These are phyloP conservation scores for Hypomecis punctinalis DNA, from an alignment of 2,888 invertebrate species.

Conservation along the genomic window DNA sequence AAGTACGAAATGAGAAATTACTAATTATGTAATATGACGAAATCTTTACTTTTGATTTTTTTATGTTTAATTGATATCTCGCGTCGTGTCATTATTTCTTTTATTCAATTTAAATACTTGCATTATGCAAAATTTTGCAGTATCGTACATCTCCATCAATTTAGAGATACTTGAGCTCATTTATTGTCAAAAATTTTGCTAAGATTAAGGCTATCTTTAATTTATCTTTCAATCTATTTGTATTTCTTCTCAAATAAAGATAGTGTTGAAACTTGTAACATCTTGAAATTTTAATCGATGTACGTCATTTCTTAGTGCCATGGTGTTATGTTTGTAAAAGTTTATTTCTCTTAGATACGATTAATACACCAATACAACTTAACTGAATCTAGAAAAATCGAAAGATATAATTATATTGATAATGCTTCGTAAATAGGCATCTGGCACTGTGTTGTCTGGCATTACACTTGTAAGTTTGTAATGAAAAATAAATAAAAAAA, in stretches of 20 bases:
- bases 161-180: slow-evolving; percentile 11
- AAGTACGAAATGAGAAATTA: no score
- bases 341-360: slow-evolving; percentile 21
- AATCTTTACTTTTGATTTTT: no score
- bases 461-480: neutral
- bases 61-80: no score
- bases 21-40: no score
- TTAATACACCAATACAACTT: neutral
- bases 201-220: slow-evolving; percentile 4
- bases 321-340: slow-evolving; percentile 32
- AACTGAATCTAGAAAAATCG: neutral
- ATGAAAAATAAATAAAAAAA: neutral
- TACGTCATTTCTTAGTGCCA: slow-evolving; percentile 28
- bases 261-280: neutral
- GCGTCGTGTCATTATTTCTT: no score
- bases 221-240: slow-evolving; percentile 10
- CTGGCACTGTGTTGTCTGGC: neutral
- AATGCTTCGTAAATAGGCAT: neutral
- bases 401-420: neutral
- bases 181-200: slow-evolving; percentile 3
- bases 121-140: no score
- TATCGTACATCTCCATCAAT: no score
- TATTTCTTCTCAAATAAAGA: neutral
- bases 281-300: slow-evolving; percentile 15
- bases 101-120: no score